Evolutionary conservation across 2,797 vertebrate species (phyloP), one percentile per base, ranked within the genome.

Genomic region (Tympanoctomys barrerae): DNA sequence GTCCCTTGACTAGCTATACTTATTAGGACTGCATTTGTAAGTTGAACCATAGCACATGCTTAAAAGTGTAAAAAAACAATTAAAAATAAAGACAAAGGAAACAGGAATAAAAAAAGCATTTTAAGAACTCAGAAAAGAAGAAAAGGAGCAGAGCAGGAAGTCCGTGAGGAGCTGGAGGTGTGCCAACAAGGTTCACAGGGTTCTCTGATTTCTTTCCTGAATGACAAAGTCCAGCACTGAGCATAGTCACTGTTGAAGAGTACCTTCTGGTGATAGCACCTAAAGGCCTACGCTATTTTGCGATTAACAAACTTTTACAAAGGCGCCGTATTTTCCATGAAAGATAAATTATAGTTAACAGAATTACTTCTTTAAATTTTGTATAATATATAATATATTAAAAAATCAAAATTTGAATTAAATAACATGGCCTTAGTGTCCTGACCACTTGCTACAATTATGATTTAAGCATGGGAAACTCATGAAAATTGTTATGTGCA

Each of bases 401-500:
- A 49, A 31, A 87, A 85, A 87, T 64, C 62, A 57, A 96, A 79
- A 96, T 98, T 94, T 88, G 89, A 97, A 59, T 95, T 96, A 97
- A 70, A 81, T 95, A 95, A 81, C 90, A 90, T 26, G 64, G 2
- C 46, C 59, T 92, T 66, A 62, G 89, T 92, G 54, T 78, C 80
- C 46, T 96, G 73, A 83, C 89, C 95, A 94, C 68, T 95, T 97
- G 0, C 5, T 96, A 90, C 61, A 96, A 49, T 71, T 96, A 68
- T 82, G 75, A 97, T 97, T 95, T 96, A 93, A 94, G 91, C 75
- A 89, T 0, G 89, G 87, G 79, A 96, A 70, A 95, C 42, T 96
- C 94, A 94, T 97, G 89, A 93, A 97, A 96, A 97, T 62, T 61
- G 89, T 9, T 94, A 91, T 49, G 46, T 96, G 24, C 89, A 97